phyloP scores from a whole-genome alignment of 2,888 invertebrate genomes.

The Pimpla rufipes region DNA sequence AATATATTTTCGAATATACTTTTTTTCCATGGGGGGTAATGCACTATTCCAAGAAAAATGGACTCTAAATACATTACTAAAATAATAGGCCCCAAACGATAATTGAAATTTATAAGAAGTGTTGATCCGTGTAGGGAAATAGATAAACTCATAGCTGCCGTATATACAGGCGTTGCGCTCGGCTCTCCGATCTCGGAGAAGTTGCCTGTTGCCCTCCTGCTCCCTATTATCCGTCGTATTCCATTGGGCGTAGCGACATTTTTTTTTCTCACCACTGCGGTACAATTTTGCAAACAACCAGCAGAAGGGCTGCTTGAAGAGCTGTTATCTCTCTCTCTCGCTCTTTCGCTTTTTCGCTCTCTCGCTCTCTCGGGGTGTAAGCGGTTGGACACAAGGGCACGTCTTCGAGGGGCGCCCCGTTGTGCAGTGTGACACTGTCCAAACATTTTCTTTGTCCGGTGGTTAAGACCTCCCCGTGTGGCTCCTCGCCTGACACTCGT shows the following conservation, averaged over 20 bases:
- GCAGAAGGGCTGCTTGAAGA: slow-evolving; percentile 56
- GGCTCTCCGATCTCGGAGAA: not conserved
- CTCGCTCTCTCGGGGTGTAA: slow-evolving; percentile 26
- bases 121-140: not conserved
- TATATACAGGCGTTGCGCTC: not conserved
- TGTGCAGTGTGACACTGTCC: slow-evolving; percentile 84
- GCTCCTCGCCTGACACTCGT: slow-evolving; percentile 76
- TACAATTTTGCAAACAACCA: slow-evolving; percentile 57
- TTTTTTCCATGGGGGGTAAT: too few relatives aligned
- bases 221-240: slow-evolving; percentile 8
- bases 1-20: too few relatives aligned
- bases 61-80: too few relatives aligned
- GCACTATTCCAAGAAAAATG: too few relatives aligned
- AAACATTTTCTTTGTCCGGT: slow-evolving; percentile 85
- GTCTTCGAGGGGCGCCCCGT: slow-evolving; percentile 78
- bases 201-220: not conserved
- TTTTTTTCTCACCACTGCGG: slow-evolving; percentile 7
- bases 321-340: slow-evolving; percentile 47
- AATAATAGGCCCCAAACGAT: not conserved
- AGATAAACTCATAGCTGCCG: not conserved
- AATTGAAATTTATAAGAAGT: not conserved
- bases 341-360: slow-evolving; percentile 32
- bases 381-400: slow-evolving; percentile 71
- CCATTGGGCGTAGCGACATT: not conserved
- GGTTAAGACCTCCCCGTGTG: slow-evolving; percentile 82